phyloP scores from a whole-genome alignment of 2,888 invertebrate genomes.

The Nomada hirtipes region DNA sequence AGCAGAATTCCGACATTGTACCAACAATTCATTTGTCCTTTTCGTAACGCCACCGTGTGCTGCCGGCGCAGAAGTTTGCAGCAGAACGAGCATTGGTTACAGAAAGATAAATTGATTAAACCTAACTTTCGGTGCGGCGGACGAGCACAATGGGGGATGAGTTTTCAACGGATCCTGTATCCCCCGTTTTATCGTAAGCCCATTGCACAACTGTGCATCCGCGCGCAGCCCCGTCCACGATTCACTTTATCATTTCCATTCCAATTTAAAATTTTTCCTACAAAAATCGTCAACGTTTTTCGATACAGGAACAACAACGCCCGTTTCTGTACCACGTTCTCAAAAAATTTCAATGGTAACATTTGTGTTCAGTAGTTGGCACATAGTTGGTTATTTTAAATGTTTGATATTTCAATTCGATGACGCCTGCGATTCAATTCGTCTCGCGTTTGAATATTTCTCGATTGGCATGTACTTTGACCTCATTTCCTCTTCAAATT shows the following conservation, averaged over 20 bases:
- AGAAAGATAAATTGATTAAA: slow-evolving; percentile 62
- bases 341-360: background rate
- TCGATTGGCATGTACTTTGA: too few relatives aligned
- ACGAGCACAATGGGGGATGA: slow-evolving; percentile 56
- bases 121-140: slow-evolving; percentile 56
- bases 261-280: slow-evolving; percentile 51
- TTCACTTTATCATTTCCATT: slow-evolving; percentile 53
- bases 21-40: slow-evolving; percentile 50
- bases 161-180: slow-evolving; percentile 47
- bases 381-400: background rate
- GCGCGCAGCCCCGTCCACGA: slow-evolving; percentile 1
- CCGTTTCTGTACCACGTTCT: background rate
- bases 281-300: slow-evolving; percentile 8
- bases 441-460: background rate
- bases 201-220: slow-evolving; percentile 42
- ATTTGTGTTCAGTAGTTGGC: background rate
- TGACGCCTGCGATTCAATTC: too few relatives aligned
- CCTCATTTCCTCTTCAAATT: background rate
- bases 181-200: slow-evolving; percentile 46
- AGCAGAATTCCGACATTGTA: slow-evolving; percentile 28
- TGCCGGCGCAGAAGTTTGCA: slow-evolving; percentile 42
- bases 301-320: slow-evolving; percentile 18
- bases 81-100: slow-evolving; percentile 55
- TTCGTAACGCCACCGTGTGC: slow-evolving; percentile 19
- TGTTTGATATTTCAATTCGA: background rate